Evolutionary conservation across 1,140 invertebrate genomes (phyloP).

Genomic region (Thaumatotibia leucotreta): DNA sequence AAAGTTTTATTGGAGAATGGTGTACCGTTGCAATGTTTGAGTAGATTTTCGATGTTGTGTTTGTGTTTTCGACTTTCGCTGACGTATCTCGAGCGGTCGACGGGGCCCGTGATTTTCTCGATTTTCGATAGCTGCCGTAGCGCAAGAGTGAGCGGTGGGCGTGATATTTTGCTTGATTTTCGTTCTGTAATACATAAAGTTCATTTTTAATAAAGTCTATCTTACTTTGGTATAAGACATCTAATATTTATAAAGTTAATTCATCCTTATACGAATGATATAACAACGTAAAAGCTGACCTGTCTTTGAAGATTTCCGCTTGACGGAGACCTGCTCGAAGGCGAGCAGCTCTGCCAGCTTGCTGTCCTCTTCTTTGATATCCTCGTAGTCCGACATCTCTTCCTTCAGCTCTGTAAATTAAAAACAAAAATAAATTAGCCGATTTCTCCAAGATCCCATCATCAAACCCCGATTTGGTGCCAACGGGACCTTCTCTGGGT

Average conservation of each 20-base stretch:
- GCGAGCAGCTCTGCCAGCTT: conserved; percentile 41
- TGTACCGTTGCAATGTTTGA: conserved; percentile 62
- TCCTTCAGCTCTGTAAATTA: conserved; percentile 38
- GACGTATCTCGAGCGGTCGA: conserved; percentile 17
- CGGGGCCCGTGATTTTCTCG: conserved; percentile 23
- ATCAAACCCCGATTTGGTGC: too few species aligned
- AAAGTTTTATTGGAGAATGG: conserved; percentile 59
- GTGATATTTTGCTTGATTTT: not conserved
- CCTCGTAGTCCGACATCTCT: conserved; percentile 33
- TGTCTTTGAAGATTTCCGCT: conserved; percentile 9
- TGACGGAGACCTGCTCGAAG: conserved; percentile 32
- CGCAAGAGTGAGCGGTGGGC: not conserved
- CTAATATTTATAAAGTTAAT: too few species aligned
- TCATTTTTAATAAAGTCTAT: too few species aligned
- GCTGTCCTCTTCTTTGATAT: conserved; percentile 33
- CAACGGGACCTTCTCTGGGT: too few species aligned
- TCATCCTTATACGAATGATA: too few species aligned
- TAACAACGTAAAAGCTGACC: not conserved
- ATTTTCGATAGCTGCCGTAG: conserved; percentile 23
- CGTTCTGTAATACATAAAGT: not conserved
- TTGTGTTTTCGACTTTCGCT: conserved; percentile 50
- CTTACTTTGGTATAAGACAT: not conserved
- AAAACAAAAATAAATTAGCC: not conserved
- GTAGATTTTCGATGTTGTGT: conserved; percentile 47
- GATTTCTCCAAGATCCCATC: too few species aligned